Evolutionary conservation across 2,113 vertebrate genomes (phyloP), one percentile per base, ranked within the genome.

Genomic region (Symphodus melops): DNA sequence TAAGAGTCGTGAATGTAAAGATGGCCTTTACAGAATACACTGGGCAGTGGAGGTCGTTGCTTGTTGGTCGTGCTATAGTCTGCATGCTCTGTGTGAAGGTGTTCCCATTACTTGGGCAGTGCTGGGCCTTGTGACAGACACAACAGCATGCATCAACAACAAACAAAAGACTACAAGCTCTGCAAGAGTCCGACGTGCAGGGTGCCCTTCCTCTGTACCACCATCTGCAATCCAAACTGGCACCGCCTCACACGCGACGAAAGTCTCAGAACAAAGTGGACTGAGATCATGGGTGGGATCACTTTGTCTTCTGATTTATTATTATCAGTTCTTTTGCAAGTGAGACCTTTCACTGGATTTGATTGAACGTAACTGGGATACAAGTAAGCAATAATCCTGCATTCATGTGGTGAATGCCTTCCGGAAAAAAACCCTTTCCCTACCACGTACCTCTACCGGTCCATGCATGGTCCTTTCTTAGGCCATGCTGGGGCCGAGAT

Each of bases 1-100:
- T 63, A 59, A 59, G 13, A 75, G 9, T 3, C 36, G 11, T 11
- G 1, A 49, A 28, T 55, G 4, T 13, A 55, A 75, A 74, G 56
- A 11, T 58, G 4, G 53, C 7, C 2, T 28, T 46, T 49, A 73
- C 25, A 52, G 51, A 63, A 19, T 10, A 9, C 8, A 63, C 25
- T 14, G 3, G 10, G 17, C 8, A n/a, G 41, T 5, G n/a, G n/a
- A 1, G 12, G 56, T 25, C 13, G 1, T 23, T 33, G 16, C 8
- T 19, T 39, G n/a, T 10, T n/a, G 0, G 33, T 3, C 16, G 36
- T 12, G 23, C 19, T 42, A 5, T 8, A 33, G 49, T 49, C 49
- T 33, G 10, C 23, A 23, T 23, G 46, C 36, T 3, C 8, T 0
- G 1, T 11, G 51, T 19, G 59, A 49, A 11, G 49, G 48, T 59